Conservation (phyloP, 1,140 invertebrate genomes). For the Diachasmimorpha longicaudata region DNA sequence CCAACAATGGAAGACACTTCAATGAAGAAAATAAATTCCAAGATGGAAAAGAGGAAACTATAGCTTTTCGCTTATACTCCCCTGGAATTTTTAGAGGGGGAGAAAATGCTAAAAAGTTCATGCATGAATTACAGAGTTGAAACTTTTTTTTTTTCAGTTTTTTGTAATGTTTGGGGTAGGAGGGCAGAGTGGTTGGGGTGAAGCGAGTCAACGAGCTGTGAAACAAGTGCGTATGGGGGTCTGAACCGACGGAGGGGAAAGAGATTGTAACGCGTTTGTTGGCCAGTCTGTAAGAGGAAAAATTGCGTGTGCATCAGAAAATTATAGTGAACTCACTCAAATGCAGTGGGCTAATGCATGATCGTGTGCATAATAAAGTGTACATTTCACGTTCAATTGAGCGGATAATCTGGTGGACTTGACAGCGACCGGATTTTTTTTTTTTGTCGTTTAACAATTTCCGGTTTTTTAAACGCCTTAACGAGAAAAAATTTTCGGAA, state of each 20-base stretch:
- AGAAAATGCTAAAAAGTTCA: background rate
- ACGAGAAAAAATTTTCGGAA: no score
- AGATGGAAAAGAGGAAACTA: background rate
- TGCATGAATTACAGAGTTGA: background rate
- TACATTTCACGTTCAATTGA: constrained; percentile 29
- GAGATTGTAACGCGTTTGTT: background rate
- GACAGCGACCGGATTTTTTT: no score
- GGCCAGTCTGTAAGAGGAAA: constrained; percentile 6
- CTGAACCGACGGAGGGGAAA: background rate
- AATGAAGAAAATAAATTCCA: background rate
- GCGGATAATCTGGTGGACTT: background rate
- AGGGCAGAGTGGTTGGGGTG: constrained; percentile 9
- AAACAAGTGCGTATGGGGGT: constrained; percentile 28
- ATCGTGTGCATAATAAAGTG: constrained; percentile 3
- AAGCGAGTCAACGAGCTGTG: constrained; percentile 40
- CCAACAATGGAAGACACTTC: no score
- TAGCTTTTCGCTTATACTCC: no score
- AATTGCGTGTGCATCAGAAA: constrained; percentile 23
- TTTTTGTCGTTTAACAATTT: no score
- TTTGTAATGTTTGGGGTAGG: constrained; percentile 14
- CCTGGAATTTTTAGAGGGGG: no score
- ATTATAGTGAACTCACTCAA: background rate
- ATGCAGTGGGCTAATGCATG: constrained; percentile 6
- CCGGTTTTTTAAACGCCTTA: no score
- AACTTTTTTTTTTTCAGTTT: background rate